Conservation (phyloP, 2,888 invertebrate species). For the Ophioninae sp. region DNA sequence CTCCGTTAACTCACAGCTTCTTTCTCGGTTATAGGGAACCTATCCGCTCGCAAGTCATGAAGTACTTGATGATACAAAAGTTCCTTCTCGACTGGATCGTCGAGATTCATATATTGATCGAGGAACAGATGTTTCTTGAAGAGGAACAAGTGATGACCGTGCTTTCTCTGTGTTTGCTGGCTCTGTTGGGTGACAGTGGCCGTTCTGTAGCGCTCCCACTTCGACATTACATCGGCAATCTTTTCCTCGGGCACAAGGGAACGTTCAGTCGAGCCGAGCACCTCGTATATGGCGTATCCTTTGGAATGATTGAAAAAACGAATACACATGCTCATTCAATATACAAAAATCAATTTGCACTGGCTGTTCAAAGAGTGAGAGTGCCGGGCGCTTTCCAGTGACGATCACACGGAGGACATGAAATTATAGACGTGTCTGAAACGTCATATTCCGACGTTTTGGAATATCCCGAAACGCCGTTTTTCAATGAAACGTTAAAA, state of each 20-base stretch:
- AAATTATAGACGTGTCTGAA: background rate
- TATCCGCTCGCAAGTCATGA: conserved; percentile 93
- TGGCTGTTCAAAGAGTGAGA: no score
- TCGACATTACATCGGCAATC: conserved; percentile 96
- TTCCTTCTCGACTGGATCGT: conserved; percentile 96
- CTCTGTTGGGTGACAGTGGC: conserved; percentile 83
- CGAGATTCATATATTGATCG: conserved; percentile 89
- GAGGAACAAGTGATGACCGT: conserved; percentile 86
- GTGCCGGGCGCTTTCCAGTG: no score
- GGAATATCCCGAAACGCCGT: background rate
- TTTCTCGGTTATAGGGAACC: conserved; percentile 95
- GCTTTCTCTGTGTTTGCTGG: conserved; percentile 80
- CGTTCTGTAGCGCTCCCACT: conserved; percentile 94
- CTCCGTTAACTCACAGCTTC: conserved; percentile 89
- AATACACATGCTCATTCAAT: background rate
- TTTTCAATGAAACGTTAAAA: background rate
- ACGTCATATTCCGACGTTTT: background rate
- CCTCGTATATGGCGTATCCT: conserved; percentile 96
- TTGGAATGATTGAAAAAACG: background rate
- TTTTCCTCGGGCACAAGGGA: conserved; percentile 93
- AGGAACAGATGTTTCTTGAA: conserved; percentile 93
- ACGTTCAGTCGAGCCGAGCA: conserved; percentile 92
- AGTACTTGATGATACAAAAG: conserved; percentile 96
- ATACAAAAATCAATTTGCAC: background rate
- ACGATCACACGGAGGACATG: no score